Percentiles rank a stretch among this genome's conserved stretches.
Evolutionary conservation across 2,888 invertebrate species (phyloP).

Genomic region (Caenorhabditis drosophilae): DNA sequence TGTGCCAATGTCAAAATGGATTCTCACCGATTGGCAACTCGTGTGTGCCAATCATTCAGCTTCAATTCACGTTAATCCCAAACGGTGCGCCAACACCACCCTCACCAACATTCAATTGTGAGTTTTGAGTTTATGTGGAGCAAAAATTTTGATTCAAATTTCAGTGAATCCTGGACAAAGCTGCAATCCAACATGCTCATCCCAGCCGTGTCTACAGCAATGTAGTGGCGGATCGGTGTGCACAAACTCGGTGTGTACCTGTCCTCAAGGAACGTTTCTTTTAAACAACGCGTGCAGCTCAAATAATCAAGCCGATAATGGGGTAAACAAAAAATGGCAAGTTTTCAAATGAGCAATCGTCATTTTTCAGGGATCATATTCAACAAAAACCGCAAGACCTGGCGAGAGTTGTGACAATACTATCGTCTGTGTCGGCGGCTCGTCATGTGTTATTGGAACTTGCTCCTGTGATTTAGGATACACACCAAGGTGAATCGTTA

Average conservation of each 20-base stretch:
- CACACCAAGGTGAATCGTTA: conserved; percentile 43
- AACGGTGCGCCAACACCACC: conserved; percentile 12
- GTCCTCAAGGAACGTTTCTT: conserved; percentile 49
- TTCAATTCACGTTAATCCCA: conserved; percentile 30
- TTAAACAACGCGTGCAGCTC: conserved; percentile 32
- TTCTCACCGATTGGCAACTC: conserved; percentile 15
- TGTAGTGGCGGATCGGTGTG: conserved; percentile 62
- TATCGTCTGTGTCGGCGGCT: conserved; percentile 63
- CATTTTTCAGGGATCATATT: too few species aligned
- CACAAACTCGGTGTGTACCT: conserved; percentile 57
- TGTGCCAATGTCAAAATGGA: conserved; percentile 36
- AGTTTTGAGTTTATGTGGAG: not conserved
- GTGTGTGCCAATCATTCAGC: conserved; percentile 26
- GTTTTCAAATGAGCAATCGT: not conserved
- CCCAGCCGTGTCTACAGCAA: conserved; percentile 45
- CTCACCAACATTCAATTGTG: conserved; percentile 15
- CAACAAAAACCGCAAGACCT: conserved; percentile 53
- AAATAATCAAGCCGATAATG: conserved; percentile 19
- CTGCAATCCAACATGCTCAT: conserved; percentile 60
- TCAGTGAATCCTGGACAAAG: conserved; percentile 58
- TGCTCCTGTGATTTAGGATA: conserved; percentile 66
- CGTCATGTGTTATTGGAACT: conserved; percentile 59
- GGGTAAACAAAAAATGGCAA: not conserved
- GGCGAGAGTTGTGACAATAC: conserved; percentile 59
- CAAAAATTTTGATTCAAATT: conserved; percentile 8